These are phyloP conservation scores for Anodontia alba DNA, from an alignment of 2,888 invertebrate genomes.

Conservation along the genomic window DNA sequence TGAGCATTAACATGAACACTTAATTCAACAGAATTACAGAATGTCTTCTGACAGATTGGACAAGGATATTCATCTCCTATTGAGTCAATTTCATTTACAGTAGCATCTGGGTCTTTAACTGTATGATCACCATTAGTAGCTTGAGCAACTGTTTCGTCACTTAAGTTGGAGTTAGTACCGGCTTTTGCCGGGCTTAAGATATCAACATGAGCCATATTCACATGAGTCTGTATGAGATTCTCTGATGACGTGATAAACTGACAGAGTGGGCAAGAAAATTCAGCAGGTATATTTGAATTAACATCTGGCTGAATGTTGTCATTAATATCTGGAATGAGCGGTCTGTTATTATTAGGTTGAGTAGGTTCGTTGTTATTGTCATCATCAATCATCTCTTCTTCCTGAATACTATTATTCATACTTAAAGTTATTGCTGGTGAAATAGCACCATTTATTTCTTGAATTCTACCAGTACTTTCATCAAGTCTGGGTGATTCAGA, in stretches of 20 bases:
- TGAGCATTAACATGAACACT: constrained; percentile 94
- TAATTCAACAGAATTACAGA: constrained; percentile 88
- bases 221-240: constrained; percentile 91
- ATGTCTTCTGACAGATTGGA: constrained; percentile 91
- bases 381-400: constrained; percentile 54
- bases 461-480: neutral
- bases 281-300: constrained; percentile 69
- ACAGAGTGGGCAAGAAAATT: constrained; percentile 90
- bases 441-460: neutral
- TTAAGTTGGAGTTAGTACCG: neutral
- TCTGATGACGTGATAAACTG: constrained; percentile 90
- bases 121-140: constrained; percentile 7
- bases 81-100: constrained; percentile 17
- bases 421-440: neutral
- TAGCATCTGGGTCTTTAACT: neutral
- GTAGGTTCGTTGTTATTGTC: constrained; percentile 56
- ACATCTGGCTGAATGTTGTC: constrained; percentile 70
- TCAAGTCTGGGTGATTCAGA: neutral
- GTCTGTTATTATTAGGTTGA: constrained; percentile 55
- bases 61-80: constrained; percentile 88
- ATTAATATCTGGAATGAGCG: constrained; percentile 66
- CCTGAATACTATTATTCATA: constrained; percentile 28
- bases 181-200: constrained; percentile 68
- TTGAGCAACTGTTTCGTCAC: neutral
- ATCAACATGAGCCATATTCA: constrained; percentile 91